Percentiles rank a stretch among this genome's conserved stretches.
phyloP scores from a whole-genome alignment of 2,113 vertebrate genomes.

The Cepphus grylle region DNA sequence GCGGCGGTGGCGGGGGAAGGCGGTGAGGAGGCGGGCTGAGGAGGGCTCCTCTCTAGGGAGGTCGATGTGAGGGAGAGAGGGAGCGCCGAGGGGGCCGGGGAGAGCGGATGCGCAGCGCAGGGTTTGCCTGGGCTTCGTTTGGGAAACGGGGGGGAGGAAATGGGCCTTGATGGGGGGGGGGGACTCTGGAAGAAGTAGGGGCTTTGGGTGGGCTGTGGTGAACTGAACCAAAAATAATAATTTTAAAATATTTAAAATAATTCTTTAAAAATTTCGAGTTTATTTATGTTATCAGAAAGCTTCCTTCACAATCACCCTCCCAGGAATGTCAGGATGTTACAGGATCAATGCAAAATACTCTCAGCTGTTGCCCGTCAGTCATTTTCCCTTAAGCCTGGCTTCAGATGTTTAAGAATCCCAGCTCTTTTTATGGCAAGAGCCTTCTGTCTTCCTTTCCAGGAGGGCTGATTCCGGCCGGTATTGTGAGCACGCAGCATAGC shows the following conservation, averaged over 20 bases:
- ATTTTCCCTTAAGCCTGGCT: slow-evolving; percentile 69
- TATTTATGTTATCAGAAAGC: slow-evolving; percentile 52
- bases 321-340: slow-evolving; percentile 59
- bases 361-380: slow-evolving; percentile 82
- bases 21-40: neutral
- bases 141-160: neutral
- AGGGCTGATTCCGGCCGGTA: slow-evolving; percentile 1
- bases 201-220: neutral
- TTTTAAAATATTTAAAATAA: neutral
- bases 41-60: neutral
- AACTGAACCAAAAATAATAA: neutral
- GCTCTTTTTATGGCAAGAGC: slow-evolving; percentile 78
- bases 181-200: neutral
- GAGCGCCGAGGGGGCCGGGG: neutral
- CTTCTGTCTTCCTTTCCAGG: slow-evolving; percentile 43
- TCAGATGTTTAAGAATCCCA: slow-evolving; percentile 72
- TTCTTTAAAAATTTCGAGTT: neutral
- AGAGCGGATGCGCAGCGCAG: neutral
- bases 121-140: neutral
- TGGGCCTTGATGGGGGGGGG: neutral
- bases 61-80: neutral
- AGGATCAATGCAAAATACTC: slow-evolving; percentile 71
- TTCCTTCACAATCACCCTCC: slow-evolving; percentile 28
- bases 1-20: neutral
- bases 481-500: slow-evolving; percentile 18